Conservation (phyloP, 92 coral and sea anemone species). For the Actinostola sp. region DNA sequence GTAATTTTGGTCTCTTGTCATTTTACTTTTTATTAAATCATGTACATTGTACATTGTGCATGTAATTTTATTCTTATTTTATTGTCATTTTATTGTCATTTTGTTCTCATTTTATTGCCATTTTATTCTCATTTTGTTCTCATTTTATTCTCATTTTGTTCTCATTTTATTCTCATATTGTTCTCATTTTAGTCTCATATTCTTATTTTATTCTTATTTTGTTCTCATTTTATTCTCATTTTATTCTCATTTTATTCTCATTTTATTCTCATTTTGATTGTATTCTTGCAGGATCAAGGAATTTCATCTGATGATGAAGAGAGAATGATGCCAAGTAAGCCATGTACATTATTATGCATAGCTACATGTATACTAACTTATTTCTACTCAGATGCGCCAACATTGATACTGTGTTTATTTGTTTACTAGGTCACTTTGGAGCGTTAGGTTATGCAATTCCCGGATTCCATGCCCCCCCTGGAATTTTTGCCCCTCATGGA, state of each 20-base stretch:
- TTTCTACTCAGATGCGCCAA: no score
- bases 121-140: no score
- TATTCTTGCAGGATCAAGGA: conserved; percentile 60
- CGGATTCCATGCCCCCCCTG: conserved; percentile 58
- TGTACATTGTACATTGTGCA: no score
- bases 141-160: no score
- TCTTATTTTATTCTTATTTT: no score
- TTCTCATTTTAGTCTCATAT: background rate
- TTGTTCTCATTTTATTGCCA: background rate
- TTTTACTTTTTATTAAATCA: no score
- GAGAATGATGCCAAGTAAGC: conserved; percentile 32
- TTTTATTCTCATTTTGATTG: background rate
- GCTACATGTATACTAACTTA: no score
- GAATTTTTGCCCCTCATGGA: conserved; percentile 52
- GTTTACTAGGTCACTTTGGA: conserved; percentile 31
- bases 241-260: background rate
- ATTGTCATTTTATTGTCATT: background rate
- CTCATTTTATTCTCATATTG: no score
- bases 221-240: no score
- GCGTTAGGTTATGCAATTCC: conserved; percentile 61
- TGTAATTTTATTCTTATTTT: background rate
- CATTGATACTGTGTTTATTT: background rate
- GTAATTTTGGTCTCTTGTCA: conserved; percentile 24
- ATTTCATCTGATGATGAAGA: conserved; percentile 98
- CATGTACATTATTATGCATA: background rate